Percentiles rank a stretch among this genome's conserved stretches.
Evolutionary conservation across 2,888 invertebrate genomes (phyloP).

Genomic region (Eilema depressum): DNA sequence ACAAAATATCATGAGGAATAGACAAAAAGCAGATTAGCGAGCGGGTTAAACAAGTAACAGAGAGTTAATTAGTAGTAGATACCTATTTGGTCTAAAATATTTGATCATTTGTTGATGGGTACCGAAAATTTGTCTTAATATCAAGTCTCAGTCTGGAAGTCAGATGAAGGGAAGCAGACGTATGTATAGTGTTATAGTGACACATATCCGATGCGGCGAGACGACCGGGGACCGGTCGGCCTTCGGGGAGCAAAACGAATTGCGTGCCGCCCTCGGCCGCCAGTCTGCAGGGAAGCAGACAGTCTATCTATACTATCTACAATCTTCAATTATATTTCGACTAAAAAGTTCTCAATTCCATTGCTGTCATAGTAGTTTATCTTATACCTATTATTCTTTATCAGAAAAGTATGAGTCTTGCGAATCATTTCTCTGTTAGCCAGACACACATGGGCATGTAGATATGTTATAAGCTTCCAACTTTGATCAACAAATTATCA

Average conservation of each 20-base stretch:
- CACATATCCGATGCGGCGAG: conserved; percentile 80
- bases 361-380: background rate
- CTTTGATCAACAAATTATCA: background rate
- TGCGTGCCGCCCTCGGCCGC: conserved; percentile 57
- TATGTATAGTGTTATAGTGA: conserved; percentile 80
- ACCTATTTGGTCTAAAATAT: conserved; percentile 28
- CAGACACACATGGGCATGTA: background rate
- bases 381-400: background rate
- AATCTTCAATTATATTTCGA: conserved; percentile 40
- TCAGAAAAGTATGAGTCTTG: background rate
- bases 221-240: conserved; percentile 75
- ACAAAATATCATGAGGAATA: background rate
- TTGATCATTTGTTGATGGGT: conserved; percentile 39
- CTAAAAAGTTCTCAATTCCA: conserved; percentile 36
- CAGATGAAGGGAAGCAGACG: conserved; percentile 65
- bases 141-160: conserved; percentile 60
- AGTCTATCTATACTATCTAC: conserved; percentile 50
- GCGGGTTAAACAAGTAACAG: background rate
- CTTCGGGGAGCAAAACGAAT: conserved; percentile 81
- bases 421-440: background rate
- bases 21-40: background rate
- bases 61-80: background rate
- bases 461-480: background rate
- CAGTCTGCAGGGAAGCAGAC: conserved; percentile 52
- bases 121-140: conserved; percentile 44